Evolutionary conservation across 64 coral and sea anemone species (phyloP).

Genomic region (Porites lutea): DNA sequence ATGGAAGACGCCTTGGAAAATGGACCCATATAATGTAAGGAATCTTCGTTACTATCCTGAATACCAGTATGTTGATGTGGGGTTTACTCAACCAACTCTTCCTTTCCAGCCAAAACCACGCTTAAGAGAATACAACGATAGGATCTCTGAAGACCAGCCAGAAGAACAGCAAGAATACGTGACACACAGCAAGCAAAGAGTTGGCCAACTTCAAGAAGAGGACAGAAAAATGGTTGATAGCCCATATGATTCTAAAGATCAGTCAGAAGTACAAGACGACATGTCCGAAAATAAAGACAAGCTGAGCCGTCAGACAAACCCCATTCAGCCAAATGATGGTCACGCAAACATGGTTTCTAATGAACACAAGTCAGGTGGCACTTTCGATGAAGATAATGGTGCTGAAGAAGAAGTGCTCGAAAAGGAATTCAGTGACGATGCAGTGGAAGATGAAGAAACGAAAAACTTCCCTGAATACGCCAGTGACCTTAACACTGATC

Average conservation of each 20-base stretch:
- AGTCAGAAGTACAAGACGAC: no score
- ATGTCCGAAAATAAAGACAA: no score
- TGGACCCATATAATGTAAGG: not conserved
- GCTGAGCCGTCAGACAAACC: no score
- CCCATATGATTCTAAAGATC: no score
- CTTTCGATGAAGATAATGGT: not conserved
- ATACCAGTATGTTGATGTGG: slow-evolving; percentile 15
- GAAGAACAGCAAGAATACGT: not conserved
- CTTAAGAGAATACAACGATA: not conserved
- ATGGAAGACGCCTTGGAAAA: not conserved
- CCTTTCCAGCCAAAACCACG: not conserved
- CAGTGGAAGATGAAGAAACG: not conserved
- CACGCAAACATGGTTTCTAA: no score
- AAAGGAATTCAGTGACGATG: not conserved
- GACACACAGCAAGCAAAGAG: slow-evolving; percentile 7
- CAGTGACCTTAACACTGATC: slow-evolving; percentile 7
- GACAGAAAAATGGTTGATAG: not conserved
- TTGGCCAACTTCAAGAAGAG: not conserved
- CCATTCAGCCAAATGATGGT: not conserved
- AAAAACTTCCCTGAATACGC: slow-evolving; percentile 21
- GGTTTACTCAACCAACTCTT: not conserved
- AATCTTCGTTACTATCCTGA: slow-evolving; percentile 5
- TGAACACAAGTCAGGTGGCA: not conserved
- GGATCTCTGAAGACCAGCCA: not conserved
- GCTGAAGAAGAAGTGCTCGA: not conserved